A percentile compares a stretch with the other conserved stretches of the same genome.
phyloP scores from a whole-genome alignment of 1,140 invertebrate genomes.

The Pygmarrhopalites habei region DNA sequence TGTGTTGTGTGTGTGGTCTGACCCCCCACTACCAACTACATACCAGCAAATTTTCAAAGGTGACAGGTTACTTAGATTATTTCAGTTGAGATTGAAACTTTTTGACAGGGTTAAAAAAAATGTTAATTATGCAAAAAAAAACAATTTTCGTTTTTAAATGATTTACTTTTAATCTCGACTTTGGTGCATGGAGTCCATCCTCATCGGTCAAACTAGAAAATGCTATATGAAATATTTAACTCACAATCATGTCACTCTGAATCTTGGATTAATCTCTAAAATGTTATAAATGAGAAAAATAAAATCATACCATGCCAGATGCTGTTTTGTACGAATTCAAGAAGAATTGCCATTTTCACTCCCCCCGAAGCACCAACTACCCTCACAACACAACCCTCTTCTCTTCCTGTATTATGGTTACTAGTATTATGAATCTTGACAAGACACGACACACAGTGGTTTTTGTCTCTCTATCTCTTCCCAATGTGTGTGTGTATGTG shows the following conservation, averaged over 20 bases:
- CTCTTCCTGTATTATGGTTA: not conserved
- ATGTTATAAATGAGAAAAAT: too few relatives aligned
- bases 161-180: slow-evolving; percentile 66
- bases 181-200: slow-evolving; percentile 54
- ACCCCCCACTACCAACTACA: not conserved
- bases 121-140: not conserved
- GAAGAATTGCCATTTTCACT: slow-evolving; percentile 13
- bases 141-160: not conserved
- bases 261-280: too few relatives aligned
- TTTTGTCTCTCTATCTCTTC: too few relatives aligned
- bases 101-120: not conserved
- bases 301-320: slow-evolving; percentile 74
- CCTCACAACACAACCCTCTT: not conserved
- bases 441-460: too few relatives aligned
- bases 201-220: slow-evolving; percentile 60
- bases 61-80: not conserved
- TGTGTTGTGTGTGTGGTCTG: too few relatives aligned
- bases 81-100: too few relatives aligned
- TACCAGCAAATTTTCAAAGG: not conserved
- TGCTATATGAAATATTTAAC: too few relatives aligned
- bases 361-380: not conserved
- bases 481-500: not conserved
- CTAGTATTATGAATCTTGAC: too few relatives aligned
- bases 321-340: slow-evolving; percentile 63
- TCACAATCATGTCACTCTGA: too few relatives aligned